Base-by-base conservation (phyloP, 2,113 vertebrate species). In the Oreocharis arfaki region DNA sequence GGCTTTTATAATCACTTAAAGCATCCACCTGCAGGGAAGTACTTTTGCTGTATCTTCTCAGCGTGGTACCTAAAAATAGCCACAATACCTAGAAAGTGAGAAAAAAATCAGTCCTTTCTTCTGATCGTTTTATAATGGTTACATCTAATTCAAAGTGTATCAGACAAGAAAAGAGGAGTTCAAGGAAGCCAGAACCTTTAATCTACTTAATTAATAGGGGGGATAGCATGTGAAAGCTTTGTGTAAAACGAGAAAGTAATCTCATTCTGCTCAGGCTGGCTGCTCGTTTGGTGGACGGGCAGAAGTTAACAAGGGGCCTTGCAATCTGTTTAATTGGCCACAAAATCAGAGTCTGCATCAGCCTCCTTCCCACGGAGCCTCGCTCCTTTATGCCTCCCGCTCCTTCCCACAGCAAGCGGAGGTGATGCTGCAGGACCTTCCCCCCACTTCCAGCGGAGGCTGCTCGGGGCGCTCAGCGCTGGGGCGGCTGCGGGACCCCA, bases 131-230 rank as follows among this genome's bases (percentile, higher is more conserved):
- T 86, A 68, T 87, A 93, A 90, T 26, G 52, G 71, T 27, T 90
- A 78, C 52, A 39, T 83, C 79, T 90, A 92, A 96, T 84, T 95
- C 90, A 87, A 94, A 95, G 73, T 2, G 20, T 71, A 84, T 49
- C 90, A 96, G 86, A 64, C 71, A 88, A 89, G 76, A 89, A 86
- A 92, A 75, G 60, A 65, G 10, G 24, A 84, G 68, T 74, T 84
- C 73, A 85, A 70, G 71, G 76, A 64, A 83, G 85, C 69, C 92
- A 89, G 65, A 92, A 75, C 61, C 73, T 93, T 95, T 94, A 90
- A 75, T 89, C 83, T 73, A 75, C 44, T 73, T 94, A 95, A 95
- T 96, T 96, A 96, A 84, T 10, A 53, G 32, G 7, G 44, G 60
- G 59, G 17, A 53, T 3, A 93, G 68, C 44, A 44, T 44, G 49